Conservation (phyloP, 1,140 invertebrate genomes). For the Zophobas morio region DNA sequence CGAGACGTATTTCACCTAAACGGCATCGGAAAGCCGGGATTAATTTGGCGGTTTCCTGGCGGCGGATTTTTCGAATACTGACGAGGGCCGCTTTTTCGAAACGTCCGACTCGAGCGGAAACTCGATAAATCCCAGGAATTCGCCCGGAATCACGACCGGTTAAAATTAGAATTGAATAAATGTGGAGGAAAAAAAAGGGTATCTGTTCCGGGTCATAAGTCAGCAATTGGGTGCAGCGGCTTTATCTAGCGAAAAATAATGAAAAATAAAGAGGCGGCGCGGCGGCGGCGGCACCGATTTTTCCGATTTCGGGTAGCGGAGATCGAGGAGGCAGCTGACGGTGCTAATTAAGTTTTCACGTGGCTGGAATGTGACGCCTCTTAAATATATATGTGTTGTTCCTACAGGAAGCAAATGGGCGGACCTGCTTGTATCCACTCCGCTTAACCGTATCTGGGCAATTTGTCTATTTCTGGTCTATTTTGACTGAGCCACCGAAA, state of each 20-base stretch:
- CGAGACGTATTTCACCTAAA: slow-evolving; percentile 20
- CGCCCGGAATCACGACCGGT: slow-evolving; percentile 28
- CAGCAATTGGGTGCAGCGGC: neutral
- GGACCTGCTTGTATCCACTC: neutral
- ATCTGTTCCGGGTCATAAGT: slow-evolving; percentile 6
- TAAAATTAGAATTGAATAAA: slow-evolving; percentile 37
- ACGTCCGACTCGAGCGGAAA: slow-evolving; percentile 1
- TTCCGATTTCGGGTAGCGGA: too few species aligned
- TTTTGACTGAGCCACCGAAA: slow-evolving; percentile 51
- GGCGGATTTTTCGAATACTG: neutral
- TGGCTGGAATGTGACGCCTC: too few species aligned
- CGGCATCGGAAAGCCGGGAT: neutral
- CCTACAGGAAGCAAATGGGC: slow-evolving; percentile 7
- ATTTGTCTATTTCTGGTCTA: slow-evolving; percentile 56
- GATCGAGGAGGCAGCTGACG: too few species aligned
- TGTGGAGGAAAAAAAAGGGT: slow-evolving; percentile 18
- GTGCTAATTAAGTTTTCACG: too few species aligned
- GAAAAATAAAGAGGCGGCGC: too few species aligned
- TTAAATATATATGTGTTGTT: too few species aligned
- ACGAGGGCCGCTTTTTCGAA: neutral
- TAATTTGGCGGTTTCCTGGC: neutral
- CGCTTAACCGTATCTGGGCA: slow-evolving; percentile 44
- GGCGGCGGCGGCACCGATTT: too few species aligned
- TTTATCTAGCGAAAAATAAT: too few species aligned
- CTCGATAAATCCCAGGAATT: slow-evolving; percentile 33